These are phyloP conservation scores for Acipenser transmontanus DNA, from an alignment of 2,797 vertebrate species.

Conservation along the genomic window DNA sequence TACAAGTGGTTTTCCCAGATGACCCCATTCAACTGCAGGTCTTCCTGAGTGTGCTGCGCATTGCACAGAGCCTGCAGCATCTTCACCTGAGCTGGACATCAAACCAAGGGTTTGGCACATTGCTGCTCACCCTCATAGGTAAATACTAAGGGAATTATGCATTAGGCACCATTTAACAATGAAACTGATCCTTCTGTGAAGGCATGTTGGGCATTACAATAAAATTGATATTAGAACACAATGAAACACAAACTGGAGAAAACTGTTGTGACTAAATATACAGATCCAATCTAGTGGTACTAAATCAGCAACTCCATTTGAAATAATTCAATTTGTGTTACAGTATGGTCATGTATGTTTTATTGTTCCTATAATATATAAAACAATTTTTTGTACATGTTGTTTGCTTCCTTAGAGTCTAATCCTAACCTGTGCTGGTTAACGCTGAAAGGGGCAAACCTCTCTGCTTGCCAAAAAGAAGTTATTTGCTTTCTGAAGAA, in stretches of 20 bases:
- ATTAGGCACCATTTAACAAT: too few relatives aligned
- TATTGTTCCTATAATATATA: too few relatives aligned
- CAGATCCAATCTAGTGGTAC: too few relatives aligned
- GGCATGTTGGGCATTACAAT: too few relatives aligned
- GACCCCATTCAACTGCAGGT: constrained; percentile 47
- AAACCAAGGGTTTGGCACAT: constrained; percentile 43
- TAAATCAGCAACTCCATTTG: too few relatives aligned
- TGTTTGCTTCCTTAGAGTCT: constrained; percentile 47
- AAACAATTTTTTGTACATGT: too few relatives aligned
- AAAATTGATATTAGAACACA: too few relatives aligned
- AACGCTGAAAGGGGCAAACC: constrained; percentile 73
- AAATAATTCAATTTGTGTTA: too few relatives aligned
- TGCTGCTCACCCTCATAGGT: constrained; percentile 73
- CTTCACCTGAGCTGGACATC: constrained; percentile 58
- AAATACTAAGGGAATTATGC: constrained; percentile 16
- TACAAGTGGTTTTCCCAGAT: constrained; percentile 70
- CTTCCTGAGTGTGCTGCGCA: constrained; percentile 62
- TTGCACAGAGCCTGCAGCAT: constrained; percentile 57
- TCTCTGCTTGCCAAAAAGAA: constrained; percentile 72
- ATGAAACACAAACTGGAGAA: too few relatives aligned
- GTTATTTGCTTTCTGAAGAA: constrained; percentile 69
- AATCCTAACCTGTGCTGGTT: constrained; percentile 63
- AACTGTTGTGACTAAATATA: too few relatives aligned
- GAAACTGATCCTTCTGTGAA: too few relatives aligned
- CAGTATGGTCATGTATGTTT: too few relatives aligned